These are phyloP conservation scores for Megaustenia siamemsis DNA, from an alignment of 2,888 invertebrate species.

Conservation along the genomic window DNA sequence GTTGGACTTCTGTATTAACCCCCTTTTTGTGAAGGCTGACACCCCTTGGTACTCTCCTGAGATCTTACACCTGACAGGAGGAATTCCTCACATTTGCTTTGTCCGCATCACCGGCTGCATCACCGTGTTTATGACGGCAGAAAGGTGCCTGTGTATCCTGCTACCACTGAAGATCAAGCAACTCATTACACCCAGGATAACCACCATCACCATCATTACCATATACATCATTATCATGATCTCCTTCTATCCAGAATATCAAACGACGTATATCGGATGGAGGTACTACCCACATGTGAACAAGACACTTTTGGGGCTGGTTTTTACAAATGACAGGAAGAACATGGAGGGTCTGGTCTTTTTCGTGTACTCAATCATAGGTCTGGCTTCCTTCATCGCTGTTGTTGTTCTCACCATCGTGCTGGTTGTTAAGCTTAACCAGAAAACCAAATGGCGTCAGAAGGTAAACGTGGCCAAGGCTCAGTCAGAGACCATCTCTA, in stretches of 20 bases:
- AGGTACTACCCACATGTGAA: too few species aligned
- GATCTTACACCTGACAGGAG: background rate
- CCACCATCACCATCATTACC: too few species aligned
- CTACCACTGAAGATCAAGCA: background rate
- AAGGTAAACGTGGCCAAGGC: background rate
- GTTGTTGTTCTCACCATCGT: too few species aligned
- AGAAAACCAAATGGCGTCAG: conserved; percentile 16
- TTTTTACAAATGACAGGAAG: too few species aligned
- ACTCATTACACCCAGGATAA: too few species aligned
- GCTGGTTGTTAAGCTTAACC: conserved; percentile 18
- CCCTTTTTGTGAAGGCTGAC: background rate
- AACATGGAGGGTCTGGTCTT: too few species aligned
- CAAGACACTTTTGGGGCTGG: too few species aligned
- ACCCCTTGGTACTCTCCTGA: background rate
- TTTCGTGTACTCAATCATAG: too few species aligned
- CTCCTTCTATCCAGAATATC: too few species aligned
- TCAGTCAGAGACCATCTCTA: background rate
- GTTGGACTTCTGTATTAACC: background rate
- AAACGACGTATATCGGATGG: too few species aligned
- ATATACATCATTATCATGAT: too few species aligned
- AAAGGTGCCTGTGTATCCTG: background rate
- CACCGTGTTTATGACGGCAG: background rate
- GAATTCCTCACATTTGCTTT: background rate
- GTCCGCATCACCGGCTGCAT: background rate
- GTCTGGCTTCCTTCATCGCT: too few species aligned